Base-by-base conservation (phyloP, 2,888 invertebrate species). In the Calameuta idolon region DNA sequence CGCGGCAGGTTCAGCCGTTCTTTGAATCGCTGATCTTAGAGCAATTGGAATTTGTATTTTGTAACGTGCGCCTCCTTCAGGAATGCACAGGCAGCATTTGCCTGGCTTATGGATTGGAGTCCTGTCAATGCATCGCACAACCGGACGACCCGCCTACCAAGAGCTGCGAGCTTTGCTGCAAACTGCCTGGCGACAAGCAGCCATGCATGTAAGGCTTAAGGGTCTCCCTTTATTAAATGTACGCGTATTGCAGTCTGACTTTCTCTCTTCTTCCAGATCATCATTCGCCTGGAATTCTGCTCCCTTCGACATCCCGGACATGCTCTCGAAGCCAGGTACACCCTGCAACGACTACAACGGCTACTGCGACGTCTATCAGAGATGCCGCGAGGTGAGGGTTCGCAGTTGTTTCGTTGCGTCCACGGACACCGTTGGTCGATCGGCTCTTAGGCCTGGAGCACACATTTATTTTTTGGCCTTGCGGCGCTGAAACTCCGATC, bases 11-110 rank as follows among this genome's bases (percentile, higher is more conserved):
- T 12, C n/a, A 31, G 12, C 31, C 4, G 4, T 69, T n/a, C n/a
- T 69, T 69, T 31, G 9, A 12, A 31, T n/a, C 69, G 11, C 69
- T 31, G 4, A n/a, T 30, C 12, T 69, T 12, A 69, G n/a, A 31
- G 12, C 0, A 37, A 37, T 37, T 37, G 12, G 4, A 37, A 37
- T 77, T 84, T 86, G 40, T 76, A 73, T 75, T 40, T 4, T 15
- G 15, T 40, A 40, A 40, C 40, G 15, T 40, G 40, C 40, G 15
- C 40, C 15, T 80, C 79, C 88, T 88, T 34, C 89, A 96, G 96
- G 96, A 98, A 92, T 99, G 99, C 91, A 97, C 97, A 0, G 98
- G 98, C 2, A 98, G 98, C 12, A 98, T 99, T 89, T 99, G 99
- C 92, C 93, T 98, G 86, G 97, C 97, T 5, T 98, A 98, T 90